phyloP scores from a whole-genome alignment of 2,888 invertebrate species.

The Drosophila mayaguana region DNA sequence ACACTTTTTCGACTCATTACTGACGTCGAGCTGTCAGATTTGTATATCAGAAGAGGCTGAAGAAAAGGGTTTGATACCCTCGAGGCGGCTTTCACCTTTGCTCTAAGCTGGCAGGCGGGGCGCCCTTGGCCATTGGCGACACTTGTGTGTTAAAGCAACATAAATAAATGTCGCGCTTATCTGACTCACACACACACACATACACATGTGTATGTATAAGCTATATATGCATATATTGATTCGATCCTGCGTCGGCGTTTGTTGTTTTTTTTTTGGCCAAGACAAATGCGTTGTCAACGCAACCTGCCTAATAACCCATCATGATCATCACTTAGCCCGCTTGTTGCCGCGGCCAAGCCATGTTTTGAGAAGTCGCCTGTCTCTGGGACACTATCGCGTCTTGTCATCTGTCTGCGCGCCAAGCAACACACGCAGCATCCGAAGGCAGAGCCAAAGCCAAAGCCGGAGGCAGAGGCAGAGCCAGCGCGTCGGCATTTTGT shows the following conservation, averaged over 20 bases:
- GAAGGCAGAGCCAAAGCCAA: conserved; percentile 6
- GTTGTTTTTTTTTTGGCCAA: conserved; percentile 40
- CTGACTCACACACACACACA: conserved; percentile 39
- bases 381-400: conserved; percentile 74
- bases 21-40: conserved; percentile 48
- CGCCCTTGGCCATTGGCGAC: conserved; percentile 56
- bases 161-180: conserved; percentile 77
- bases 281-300: conserved; percentile 81
- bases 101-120: conserved; percentile 20
- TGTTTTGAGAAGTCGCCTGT: conserved; percentile 13
- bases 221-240: neutral
- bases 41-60: neutral
- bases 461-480: conserved; percentile 2
- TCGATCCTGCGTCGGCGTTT: conserved; percentile 72
- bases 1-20: conserved; percentile 62
- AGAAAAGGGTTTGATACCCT: conserved; percentile 19
- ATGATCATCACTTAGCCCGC: conserved; percentile 76
- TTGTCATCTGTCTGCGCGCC: conserved; percentile 76
- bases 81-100: conserved; percentile 11
- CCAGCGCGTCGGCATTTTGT: conserved; percentile 67
- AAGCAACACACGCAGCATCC: conserved; percentile 59
- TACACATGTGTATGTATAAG: neutral
- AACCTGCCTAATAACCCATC: conserved; percentile 81
- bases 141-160: conserved; percentile 75
- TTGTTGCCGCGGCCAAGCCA: conserved; percentile 16